Evolutionary conservation across 1,140 invertebrate genomes (phyloP).

Genomic region (Pantala flavescens): DNA sequence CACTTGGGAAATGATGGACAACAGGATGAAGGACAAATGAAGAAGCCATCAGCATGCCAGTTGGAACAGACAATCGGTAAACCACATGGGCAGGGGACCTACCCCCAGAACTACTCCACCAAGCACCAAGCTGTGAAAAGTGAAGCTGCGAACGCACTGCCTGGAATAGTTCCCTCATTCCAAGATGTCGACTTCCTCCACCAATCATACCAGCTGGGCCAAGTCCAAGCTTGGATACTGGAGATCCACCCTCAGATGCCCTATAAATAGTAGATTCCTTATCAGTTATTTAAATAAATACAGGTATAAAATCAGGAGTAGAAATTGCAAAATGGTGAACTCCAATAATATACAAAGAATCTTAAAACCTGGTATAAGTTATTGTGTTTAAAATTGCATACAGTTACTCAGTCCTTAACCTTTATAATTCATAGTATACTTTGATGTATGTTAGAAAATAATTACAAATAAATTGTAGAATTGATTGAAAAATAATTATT

Average conservation of each 20-base stretch:
- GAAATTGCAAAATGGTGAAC: too few relatives aligned
- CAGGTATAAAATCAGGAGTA: too few relatives aligned
- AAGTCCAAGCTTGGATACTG: not conserved
- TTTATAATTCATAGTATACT: too few relatives aligned
- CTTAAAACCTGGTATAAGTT: too few relatives aligned
- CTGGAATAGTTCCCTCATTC: conserved; percentile 66
- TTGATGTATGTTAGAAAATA: too few relatives aligned
- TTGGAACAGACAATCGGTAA: conserved; percentile 43
- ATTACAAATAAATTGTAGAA: too few relatives aligned
- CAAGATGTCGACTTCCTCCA: conserved; percentile 31
- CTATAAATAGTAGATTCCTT: not conserved
- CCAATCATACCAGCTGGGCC: conserved; percentile 21
- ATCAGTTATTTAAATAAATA: too few relatives aligned
- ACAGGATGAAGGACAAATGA: conserved; percentile 57
- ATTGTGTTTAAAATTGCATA: too few relatives aligned
- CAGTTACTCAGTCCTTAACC: too few relatives aligned
- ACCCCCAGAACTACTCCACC: conserved; percentile 50
- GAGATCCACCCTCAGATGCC: not conserved
- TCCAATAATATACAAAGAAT: too few relatives aligned
- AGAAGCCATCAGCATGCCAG: conserved; percentile 40
- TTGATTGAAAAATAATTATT: too few relatives aligned
- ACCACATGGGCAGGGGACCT: conserved; percentile 42
- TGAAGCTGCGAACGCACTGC: conserved; percentile 92
- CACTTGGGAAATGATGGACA: conserved; percentile 74
- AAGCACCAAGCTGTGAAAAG: conserved; percentile 90